phyloP scores from a whole-genome alignment of 35 echinoderm and acorn worm genomes.

The Holothuria glaberrima region DNA sequence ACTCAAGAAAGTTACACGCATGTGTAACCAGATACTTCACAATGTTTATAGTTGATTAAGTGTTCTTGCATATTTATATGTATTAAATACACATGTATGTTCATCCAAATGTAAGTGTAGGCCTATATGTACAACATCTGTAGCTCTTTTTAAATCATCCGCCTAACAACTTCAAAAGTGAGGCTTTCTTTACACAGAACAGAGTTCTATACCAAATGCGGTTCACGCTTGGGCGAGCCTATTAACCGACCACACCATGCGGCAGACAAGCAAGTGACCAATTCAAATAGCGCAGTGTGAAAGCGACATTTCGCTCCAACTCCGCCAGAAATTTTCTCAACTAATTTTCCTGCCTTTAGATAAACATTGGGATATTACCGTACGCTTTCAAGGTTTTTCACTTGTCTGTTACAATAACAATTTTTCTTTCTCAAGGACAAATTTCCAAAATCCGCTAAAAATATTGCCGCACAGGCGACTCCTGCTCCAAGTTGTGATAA shows the following conservation, averaged over 20 bases:
- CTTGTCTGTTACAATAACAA: constrained; percentile 61
- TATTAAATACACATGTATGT: too few species aligned
- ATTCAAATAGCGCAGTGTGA: constrained; percentile 42
- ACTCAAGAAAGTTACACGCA: too few species aligned
- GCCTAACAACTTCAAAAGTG: too few species aligned
- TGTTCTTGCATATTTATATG: too few species aligned
- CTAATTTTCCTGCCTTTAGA: constrained; percentile 52
- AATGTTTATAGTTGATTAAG: too few species aligned
- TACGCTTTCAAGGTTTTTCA: constrained; percentile 48
- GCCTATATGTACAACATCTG: too few species aligned
- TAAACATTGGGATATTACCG: constrained; percentile 50
- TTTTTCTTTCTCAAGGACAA: constrained; percentile 49
- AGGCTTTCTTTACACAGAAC: too few species aligned
- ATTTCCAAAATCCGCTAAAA: constrained; percentile 56
- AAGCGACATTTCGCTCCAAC: constrained; percentile 32
- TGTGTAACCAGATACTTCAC: too few species aligned
- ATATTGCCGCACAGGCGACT: constrained; percentile 54
- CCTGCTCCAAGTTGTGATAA: constrained; percentile 32
- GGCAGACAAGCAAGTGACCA: constrained; percentile 31
- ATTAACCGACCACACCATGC: constrained; percentile 9
- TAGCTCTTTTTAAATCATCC: too few species aligned
- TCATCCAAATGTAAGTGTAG: too few species aligned
- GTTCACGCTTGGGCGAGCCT: not conserved
- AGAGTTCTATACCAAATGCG: too few species aligned
- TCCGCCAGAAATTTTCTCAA: constrained; percentile 50